Evolutionary conservation across 2,797 vertebrate species (phyloP).

Genomic region (Discoglossus pictus): DNA sequence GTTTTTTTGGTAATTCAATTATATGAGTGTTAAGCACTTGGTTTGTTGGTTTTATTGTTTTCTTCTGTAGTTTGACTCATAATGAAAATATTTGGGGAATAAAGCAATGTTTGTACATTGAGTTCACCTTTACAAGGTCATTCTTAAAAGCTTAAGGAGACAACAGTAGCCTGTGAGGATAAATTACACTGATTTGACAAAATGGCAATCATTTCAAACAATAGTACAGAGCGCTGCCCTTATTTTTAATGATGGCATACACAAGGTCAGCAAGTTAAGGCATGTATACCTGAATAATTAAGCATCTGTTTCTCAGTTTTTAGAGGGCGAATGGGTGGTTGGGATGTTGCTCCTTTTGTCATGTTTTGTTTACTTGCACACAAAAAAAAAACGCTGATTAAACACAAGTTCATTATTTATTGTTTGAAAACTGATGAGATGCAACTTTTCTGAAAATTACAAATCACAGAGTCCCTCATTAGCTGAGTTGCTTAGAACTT

Average conservation of each 20-base stretch:
- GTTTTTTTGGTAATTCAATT: too few relatives aligned
- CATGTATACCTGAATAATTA: conserved; percentile 37
- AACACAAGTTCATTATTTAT: conserved; percentile 27
- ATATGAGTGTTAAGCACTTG: too few relatives aligned
- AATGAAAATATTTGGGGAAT: too few relatives aligned
- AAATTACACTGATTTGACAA: too few relatives aligned
- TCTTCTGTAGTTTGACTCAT: too few relatives aligned
- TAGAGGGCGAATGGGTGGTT: conserved; percentile 9
- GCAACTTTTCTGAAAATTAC: conserved; percentile 31
- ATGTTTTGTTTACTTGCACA: conserved; percentile 40
- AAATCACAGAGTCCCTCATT: conserved; percentile 31
- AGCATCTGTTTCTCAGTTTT: conserved; percentile 31
- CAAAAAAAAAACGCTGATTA: conserved; percentile 38
- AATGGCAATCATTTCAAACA: conserved; percentile 22
- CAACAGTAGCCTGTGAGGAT: too few relatives aligned
- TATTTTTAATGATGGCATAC: conserved; percentile 23
- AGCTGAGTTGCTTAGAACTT: conserved; percentile 1
- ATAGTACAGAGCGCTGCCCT: conserved; percentile 5
- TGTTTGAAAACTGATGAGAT: conserved; percentile 39
- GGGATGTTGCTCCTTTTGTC: conserved; percentile 20
- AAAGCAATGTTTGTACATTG: too few relatives aligned
- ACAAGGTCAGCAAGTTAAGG: conserved; percentile 33
- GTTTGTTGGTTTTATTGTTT: too few relatives aligned
- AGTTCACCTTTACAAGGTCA: too few relatives aligned
- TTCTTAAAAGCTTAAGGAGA: too few relatives aligned